These are phyloP conservation scores for Ictalurus furcatus DNA, from an alignment of 2,113 vertebrate species.

Conservation along the genomic window DNA sequence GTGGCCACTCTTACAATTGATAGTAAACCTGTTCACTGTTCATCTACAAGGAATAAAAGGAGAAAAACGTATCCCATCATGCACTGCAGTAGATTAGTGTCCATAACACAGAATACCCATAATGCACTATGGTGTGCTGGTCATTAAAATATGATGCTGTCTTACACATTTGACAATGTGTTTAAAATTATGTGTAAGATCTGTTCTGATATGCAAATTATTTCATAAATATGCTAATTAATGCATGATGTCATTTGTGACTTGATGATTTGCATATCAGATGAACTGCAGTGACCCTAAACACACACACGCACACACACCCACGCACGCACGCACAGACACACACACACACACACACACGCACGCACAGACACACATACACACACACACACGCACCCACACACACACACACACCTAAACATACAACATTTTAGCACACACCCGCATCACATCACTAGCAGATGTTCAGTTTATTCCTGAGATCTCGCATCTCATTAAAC, in stretches of 20 bases:
- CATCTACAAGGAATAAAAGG: background rate
- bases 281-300: background rate
- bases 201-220: background rate
- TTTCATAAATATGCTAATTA: background rate
- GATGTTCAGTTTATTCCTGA: background rate
- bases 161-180: background rate
- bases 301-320: background rate
- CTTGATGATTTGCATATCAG: background rate
- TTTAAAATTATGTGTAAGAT: background rate
- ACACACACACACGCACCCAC: background rate
- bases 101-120: background rate
- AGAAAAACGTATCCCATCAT: background rate
- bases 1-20: background rate
- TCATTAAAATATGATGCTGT: background rate
- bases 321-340: background rate
- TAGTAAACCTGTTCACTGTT: background rate
- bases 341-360: background rate
- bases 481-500: background rate
- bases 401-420: background rate
- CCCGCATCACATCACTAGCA: background rate
- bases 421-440: background rate
- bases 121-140: background rate
- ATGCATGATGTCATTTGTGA: background rate
- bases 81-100: background rate
- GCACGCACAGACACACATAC: background rate